Base-by-base conservation (phyloP, 2,113 vertebrate genomes). In the Pithys albifrons region DNA sequence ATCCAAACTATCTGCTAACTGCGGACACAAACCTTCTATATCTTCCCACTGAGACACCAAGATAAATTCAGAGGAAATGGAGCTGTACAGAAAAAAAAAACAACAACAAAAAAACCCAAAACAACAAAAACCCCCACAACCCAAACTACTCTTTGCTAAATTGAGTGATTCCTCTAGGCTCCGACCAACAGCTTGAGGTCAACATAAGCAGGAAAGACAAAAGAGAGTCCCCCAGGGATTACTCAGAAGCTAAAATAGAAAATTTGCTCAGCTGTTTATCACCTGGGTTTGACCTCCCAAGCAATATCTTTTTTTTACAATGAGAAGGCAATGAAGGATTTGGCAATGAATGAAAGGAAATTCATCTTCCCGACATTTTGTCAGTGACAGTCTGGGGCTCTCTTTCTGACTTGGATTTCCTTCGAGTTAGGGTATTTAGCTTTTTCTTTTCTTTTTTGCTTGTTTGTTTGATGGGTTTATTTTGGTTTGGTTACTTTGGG, bases 1-100 rank as follows among this genome's bases (percentile, higher is more conserved):
- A 55, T 71, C 65, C 87, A 48, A 83, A 33, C 74, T 80, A 37
- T 85, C 87, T 92, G 86, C 82, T 89, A 86, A 82, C 65, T 91
- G 81, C 92, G 90, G 82, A 91, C 84, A 88, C 55, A 69, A 85
- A 48, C 76, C 88, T 96, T 62, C 78, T n/a, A 57, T n/a, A 57
- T 94, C 95, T 93, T 95, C 72, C 55, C 81, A 66, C 65, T 54
- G 92, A 94, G 88, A 89, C 93, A 91, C 24, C 46, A 70, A 95
- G 91, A 95, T 83, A 94, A 94, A 96, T 95, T 89, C 75, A 57
- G 91, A 91, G 93, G 95, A 96, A 96, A 95, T 85, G 43, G 94
- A 85, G 74, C 74, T 89, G 64, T 89, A 24, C 24, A 33, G 27
- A 5, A 28, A 62, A 6, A 43, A 43, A 24, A 25, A 9, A 20